Evolutionary conservation across 2,797 vertebrate species (phyloP).

Genomic region (Chlorospingus semifuscus): DNA sequence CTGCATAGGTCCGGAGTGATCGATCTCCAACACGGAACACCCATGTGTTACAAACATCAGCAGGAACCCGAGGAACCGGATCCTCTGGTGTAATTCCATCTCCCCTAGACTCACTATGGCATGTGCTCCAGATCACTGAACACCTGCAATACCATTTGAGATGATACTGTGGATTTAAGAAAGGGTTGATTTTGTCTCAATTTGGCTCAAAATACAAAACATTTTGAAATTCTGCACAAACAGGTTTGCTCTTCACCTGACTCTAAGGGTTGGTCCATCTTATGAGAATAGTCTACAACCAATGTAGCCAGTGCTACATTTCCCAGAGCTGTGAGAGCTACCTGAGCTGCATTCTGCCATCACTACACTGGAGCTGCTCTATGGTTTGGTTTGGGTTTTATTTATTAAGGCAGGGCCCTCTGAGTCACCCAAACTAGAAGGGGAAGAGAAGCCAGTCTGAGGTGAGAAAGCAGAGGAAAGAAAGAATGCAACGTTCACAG

Average conservation of each 20-base stretch:
- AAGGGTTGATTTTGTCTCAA: background rate
- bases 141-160: conserved; percentile 24
- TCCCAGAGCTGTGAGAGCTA: background rate
- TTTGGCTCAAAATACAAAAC: background rate
- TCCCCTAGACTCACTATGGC: background rate
- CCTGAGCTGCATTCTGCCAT: background rate
- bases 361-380: background rate
- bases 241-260: background rate
- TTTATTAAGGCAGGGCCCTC: background rate
- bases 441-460: background rate
- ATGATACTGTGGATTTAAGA: background rate
- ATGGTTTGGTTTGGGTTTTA: background rate
- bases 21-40: conserved; percentile 20
- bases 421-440: background rate
- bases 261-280: background rate
- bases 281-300: background rate
- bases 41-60: conserved; percentile 51
- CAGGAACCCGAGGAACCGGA: conserved; percentile 50
- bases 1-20: conserved; percentile 18
- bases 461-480: background rate
- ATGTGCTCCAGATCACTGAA: background rate
- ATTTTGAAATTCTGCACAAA: background rate
- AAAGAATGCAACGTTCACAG: background rate
- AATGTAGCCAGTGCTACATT: background rate
- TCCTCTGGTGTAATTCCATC: conserved; percentile 5